These are phyloP conservation scores for Aphelenchoides besseyi DNA, from an alignment of 1,140 invertebrate genomes.

Conservation along the genomic window DNA sequence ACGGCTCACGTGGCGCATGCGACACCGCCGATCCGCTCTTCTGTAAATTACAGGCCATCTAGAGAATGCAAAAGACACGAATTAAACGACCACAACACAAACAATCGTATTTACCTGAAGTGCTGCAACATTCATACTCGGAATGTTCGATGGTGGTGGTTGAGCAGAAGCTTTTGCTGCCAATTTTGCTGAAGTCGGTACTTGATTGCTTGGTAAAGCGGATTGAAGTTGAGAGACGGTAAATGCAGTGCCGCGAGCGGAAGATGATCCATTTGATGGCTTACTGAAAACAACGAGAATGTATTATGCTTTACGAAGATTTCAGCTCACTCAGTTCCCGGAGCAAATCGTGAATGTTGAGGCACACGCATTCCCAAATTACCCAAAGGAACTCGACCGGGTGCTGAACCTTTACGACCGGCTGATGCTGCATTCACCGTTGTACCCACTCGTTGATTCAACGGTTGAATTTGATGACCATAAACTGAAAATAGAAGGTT, in stretches of 20 bases:
- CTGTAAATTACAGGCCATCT: constrained; percentile 36
- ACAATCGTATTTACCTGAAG: constrained; percentile 37
- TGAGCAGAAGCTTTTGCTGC: constrained; percentile 34
- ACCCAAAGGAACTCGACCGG: constrained; percentile 52
- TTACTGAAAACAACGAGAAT: constrained; percentile 8
- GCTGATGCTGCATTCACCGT: constrained; percentile 25
- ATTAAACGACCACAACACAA: constrained; percentile 22
- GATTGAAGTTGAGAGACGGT: constrained; percentile 40
- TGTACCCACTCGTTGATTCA: neutral
- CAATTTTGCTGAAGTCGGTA: constrained; percentile 41
- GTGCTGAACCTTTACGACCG: constrained; percentile 47
- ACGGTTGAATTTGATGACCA: constrained; percentile 41
- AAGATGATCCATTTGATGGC: constrained; percentile 37
- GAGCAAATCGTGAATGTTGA: constrained; percentile 26
- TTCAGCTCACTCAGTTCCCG: constrained; percentile 21
- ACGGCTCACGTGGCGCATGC: constrained; percentile 58
- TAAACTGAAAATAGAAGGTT: constrained; percentile 34
- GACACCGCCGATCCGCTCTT: constrained; percentile 56
- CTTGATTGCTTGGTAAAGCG: constrained; percentile 26
- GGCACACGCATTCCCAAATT: constrained; percentile 41
- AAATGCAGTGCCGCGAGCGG: constrained; percentile 38
- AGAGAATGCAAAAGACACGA: no score
- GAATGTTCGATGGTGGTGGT: constrained; percentile 16
- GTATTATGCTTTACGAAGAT: neutral
- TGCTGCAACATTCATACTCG: constrained; percentile 21